A percentile compares a stretch with the other conserved stretches of the same genome.
Conservation (phyloP, 1,140 invertebrate species). For the Brachionus plicatilis region DNA sequence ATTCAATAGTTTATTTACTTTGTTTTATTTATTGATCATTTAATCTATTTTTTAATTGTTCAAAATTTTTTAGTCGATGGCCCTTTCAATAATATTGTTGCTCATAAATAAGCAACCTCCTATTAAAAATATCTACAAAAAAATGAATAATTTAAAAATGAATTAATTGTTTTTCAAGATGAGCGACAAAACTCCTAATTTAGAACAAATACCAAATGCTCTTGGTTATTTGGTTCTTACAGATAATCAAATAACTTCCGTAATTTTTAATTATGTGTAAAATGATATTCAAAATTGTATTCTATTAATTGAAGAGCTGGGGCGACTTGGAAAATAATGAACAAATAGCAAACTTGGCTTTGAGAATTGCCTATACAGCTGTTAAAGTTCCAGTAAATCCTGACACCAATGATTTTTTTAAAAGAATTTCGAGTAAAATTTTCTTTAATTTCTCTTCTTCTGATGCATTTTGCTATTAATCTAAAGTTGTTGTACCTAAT, state of each 20-base stretch:
- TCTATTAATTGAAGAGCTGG: neutral
- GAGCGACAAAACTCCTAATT: conserved; percentile 27
- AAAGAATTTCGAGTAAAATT: conserved; percentile 39
- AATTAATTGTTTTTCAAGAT: neutral
- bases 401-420: conserved; percentile 36
- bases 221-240: conserved; percentile 22
- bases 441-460: neutral
- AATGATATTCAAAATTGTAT: neutral
- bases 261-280: neutral
- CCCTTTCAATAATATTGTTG: neutral
- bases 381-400: conserved; percentile 39
- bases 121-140: no score
- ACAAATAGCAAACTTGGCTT: neutral
- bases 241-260: neutral
- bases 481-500: conserved; percentile 11
- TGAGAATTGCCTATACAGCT: conserved; percentile 33
- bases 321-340: conserved; percentile 35
- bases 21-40: neutral
- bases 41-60: neutral
- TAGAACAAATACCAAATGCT: conserved; percentile 31
- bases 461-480: neutral
- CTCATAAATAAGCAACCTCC: neutral
- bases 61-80: neutral
- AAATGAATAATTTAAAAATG: neutral
- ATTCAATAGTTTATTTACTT: neutral